Conservation (phyloP, 1,140 invertebrate genomes). For the Centruroides sculpturatus region DNA sequence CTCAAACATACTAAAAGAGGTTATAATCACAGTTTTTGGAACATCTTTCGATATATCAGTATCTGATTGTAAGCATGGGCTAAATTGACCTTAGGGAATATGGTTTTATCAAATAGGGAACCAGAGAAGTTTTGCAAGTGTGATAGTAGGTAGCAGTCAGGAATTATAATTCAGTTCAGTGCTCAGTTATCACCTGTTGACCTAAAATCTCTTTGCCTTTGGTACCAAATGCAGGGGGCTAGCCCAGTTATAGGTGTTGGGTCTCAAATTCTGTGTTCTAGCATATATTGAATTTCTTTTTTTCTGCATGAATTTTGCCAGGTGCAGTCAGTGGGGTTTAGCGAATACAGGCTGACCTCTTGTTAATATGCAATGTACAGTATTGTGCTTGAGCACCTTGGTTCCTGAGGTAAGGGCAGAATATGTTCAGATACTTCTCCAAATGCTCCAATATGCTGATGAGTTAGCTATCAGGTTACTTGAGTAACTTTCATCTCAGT, state of each 20-base stretch:
- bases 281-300: constrained; percentile 1
- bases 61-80: constrained; percentile 2
- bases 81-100: constrained; percentile 4
- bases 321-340: constrained; percentile 2
- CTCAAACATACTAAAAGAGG: not conserved
- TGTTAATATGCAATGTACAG: constrained; percentile 4
- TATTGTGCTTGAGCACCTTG: not conserved
- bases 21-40: not conserved
- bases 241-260: constrained; percentile 13
- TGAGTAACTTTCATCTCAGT: not conserved
- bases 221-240: constrained; percentile 20
- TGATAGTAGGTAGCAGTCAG: constrained; percentile 14
- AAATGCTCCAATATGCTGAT: not conserved
- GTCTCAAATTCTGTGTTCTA: constrained; percentile 12
- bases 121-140: not conserved
- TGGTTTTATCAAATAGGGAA: not conserved
- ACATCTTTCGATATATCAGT: constrained; percentile 9
- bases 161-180: constrained; percentile 6
- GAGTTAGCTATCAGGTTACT: too few relatives aligned
- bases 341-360: not conserved
- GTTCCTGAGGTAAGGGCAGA: not conserved
- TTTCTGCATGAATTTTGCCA: not conserved
- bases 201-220: constrained; percentile 11
- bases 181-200: constrained; percentile 10
- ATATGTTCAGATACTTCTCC: not conserved